Evolutionary conservation across 2,797 vertebrate species (phyloP).

Genomic region (Chrosomus eos): DNA sequence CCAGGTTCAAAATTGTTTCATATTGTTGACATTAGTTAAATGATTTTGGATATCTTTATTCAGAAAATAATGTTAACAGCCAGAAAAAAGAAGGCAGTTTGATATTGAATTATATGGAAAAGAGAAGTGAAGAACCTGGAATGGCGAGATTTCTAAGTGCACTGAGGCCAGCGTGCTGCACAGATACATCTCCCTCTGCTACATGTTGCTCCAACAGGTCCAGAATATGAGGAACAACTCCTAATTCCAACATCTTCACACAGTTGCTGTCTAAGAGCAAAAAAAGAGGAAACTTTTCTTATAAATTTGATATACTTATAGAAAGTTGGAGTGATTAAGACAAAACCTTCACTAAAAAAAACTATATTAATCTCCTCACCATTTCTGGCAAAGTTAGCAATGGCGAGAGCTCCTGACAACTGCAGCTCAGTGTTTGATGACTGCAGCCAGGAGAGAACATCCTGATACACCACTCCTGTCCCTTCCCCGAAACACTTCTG

Average conservation of each 20-base stretch:
- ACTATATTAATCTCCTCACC: slow-evolving; percentile 57
- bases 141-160: slow-evolving; percentile 88
- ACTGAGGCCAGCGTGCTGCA: slow-evolving; percentile 88
- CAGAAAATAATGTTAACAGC: neutral
- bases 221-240: slow-evolving; percentile 86
- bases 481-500: slow-evolving; percentile 80
- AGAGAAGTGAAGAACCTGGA: slow-evolving; percentile 76
- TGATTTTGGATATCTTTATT: neutral
- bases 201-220: slow-evolving; percentile 85
- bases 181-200: slow-evolving; percentile 82
- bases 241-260: slow-evolving; percentile 85
- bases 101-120: neutral
- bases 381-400: slow-evolving; percentile 81
- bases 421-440: slow-evolving; percentile 78
- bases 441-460: slow-evolving; percentile 76
- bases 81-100: neutral
- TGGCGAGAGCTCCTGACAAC: slow-evolving; percentile 73
- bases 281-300: neutral
- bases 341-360: neutral
- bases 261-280: slow-evolving; percentile 84
- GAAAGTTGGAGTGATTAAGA: neutral
- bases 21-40: neutral
- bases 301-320: neutral
- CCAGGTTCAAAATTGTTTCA: neutral
- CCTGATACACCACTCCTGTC: slow-evolving; percentile 74